These are phyloP conservation scores for Amphiprion ocellaris DNA, from an alignment of 2,113 vertebrate genomes.

Conservation along the genomic window DNA sequence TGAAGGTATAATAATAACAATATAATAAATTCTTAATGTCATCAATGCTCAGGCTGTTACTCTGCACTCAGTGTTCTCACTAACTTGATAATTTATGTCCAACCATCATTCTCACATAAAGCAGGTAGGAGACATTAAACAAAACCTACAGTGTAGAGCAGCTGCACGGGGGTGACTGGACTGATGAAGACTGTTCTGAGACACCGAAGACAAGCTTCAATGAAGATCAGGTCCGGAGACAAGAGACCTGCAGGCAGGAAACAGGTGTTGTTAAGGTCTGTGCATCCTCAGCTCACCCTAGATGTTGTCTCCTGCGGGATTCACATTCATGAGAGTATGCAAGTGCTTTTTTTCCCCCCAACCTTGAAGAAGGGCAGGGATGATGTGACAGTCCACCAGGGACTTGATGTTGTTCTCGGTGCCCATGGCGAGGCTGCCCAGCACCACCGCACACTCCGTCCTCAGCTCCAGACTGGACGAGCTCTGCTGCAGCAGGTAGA, in stretches of 20 bases:
- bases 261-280: not conserved
- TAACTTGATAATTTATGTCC: too few species aligned
- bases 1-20: too few species aligned
- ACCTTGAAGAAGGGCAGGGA: slow-evolving; percentile 98
- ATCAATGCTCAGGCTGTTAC: too few species aligned
- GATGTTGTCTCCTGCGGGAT: slow-evolving; percentile 9
- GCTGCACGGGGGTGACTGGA: slow-evolving; percentile 97
- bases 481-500: slow-evolving; percentile 98
- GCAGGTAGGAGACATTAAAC: not conserved
- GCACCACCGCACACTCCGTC: slow-evolving; percentile 95
- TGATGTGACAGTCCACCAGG: slow-evolving; percentile 98
- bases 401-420: slow-evolving; percentile 99
- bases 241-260: slow-evolving; percentile 87
- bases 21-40: too few species aligned
- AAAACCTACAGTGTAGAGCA: slow-evolving; percentile 94
- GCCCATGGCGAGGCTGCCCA: slow-evolving; percentile 98
- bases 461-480: slow-evolving; percentile 92
- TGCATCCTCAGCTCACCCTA: not conserved
- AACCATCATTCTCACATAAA: too few species aligned
- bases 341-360: not conserved
- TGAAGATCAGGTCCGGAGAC: slow-evolving; percentile 93
- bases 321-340: not conserved
- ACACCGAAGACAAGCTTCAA: slow-evolving; percentile 97
- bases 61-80: too few species aligned
- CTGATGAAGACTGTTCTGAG: slow-evolving; percentile 98